Evolutionary conservation across 2,797 vertebrate species (phyloP), one percentile per base, ranked within the genome.

Genomic region (Tokudaia tokunoshimensis): DNA sequence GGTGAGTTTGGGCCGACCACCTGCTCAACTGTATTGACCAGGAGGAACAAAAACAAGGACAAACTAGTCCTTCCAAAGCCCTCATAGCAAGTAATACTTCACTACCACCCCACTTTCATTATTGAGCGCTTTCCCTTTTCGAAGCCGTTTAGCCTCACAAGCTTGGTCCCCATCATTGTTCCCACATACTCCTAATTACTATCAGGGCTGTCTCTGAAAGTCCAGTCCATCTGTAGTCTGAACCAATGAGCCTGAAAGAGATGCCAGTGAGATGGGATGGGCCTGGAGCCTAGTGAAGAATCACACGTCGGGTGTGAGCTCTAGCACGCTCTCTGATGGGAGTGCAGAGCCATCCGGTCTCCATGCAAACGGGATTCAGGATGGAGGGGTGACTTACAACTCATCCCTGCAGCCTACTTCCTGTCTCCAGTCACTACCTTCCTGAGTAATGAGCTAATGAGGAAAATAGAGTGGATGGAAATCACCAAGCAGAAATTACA

Each of bases 401-500:
- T 65, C 29, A 59, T 22, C 41, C 72, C 34, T 50, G 83, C 14
- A 13, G 37, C 88, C 70, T 12, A 41, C 61, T 92, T 87, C 74
- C 47, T 85, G 74, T 82, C 83, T 55, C 70, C 12, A 81, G 1
- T 91, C 52, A 79, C 80, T 86, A 83, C 22, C 37, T 50, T 22
- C 50, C 78, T 81, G 74, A 91, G 70, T 86, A 91, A 72, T 76
- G 67, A 80, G 74, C n/a, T 44, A 93, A 86, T 47, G 88, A 80
- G 15, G 11, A 14, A 93, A 84, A 67, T 10, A 65, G 26, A 74
- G 9, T 82, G 94, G 70, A 81, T 41, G 57, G 44, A 93, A 94
- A 91, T 78, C 87, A 87, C 37, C 72, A 74, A 59, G 87, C 91
- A 89, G 41, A 94, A 75, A 34, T 76, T 87, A 65, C 50, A 92